Conservation (phyloP, 2,113 vertebrate species). For the Climacteris rufus region DNA sequence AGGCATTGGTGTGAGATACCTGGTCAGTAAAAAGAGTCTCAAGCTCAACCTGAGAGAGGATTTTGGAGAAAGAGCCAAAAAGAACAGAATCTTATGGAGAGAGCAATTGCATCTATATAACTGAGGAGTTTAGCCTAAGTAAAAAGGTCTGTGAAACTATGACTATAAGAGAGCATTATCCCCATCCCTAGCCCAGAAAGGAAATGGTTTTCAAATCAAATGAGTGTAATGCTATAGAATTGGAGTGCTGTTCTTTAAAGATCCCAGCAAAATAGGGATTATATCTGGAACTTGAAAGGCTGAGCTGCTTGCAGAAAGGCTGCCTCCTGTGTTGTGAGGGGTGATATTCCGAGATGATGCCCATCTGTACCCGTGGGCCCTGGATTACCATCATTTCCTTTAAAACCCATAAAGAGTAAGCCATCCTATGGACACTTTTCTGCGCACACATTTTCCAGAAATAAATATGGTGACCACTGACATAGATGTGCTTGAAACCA, state of each 20-base stretch:
- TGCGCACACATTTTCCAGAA: neutral
- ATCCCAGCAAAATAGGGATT: neutral
- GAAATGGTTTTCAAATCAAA: neutral
- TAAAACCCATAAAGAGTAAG: neutral
- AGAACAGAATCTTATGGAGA: neutral
- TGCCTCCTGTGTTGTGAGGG: neutral
- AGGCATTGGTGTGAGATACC: neutral
- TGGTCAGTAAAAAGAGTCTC: neutral
- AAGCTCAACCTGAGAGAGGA: neutral
- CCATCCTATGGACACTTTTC: neutral
- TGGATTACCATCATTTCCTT: neutral
- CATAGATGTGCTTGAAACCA: neutral
- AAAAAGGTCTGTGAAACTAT: neutral
- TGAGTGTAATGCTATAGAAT: neutral
- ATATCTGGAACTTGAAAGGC: neutral
- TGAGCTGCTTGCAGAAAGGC: neutral
- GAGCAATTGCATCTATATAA: neutral
- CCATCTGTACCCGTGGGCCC: fast-evolving
- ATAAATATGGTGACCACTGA: neutral
- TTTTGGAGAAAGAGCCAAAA: neutral
- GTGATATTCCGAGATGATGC: neutral
- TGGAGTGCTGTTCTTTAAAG: neutral
- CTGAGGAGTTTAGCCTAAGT: neutral
- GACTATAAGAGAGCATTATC: neutral
- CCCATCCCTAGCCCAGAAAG: neutral